Evolutionary conservation across 2,888 invertebrate genomes (phyloP).

Genomic region (Actias luna): DNA sequence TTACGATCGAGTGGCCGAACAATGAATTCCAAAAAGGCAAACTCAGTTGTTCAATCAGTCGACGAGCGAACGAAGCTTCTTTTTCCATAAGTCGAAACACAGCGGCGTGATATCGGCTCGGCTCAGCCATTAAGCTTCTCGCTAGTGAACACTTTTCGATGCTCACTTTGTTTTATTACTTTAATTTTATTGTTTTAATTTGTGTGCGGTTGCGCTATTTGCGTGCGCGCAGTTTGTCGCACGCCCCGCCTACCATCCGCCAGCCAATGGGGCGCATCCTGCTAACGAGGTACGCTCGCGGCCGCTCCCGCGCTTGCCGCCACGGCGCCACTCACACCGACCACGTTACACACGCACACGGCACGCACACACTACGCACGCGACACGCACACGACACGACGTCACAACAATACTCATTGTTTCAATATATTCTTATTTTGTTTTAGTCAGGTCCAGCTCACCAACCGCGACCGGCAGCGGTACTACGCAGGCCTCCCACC

Average conservation of each 20-base stretch:
- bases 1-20: neutral
- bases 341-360: constrained; percentile 38
- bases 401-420: constrained; percentile 77
- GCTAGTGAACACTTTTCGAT: constrained; percentile 72
- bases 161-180: constrained; percentile 79
- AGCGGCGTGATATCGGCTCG: constrained; percentile 59
- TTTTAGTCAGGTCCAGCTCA: constrained; percentile 65
- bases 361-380: constrained; percentile 26
- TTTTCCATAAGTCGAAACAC: constrained; percentile 66
- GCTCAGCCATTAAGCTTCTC: constrained; percentile 75
- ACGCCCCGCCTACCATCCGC: constrained; percentile 64
- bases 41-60: constrained; percentile 40
- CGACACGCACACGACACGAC: constrained; percentile 26
- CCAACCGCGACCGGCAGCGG: constrained; percentile 32
- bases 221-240: constrained; percentile 79
- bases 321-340: constrained; percentile 34
- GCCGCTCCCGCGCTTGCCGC: constrained; percentile 48
- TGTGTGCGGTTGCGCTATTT: constrained; percentile 80
- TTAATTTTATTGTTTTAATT: constrained; percentile 82
- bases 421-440: constrained; percentile 68
- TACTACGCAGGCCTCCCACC: constrained; percentile 68
- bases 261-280: constrained; percentile 64
- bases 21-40: constrained; percentile 26
- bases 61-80: constrained; percentile 40
- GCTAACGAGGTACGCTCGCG: constrained; percentile 59